Percentiles rank a stretch among this genome's conserved stretches.
Evolutionary conservation across 2,113 vertebrate species (phyloP).

Genomic region (Xenus cinereus): DNA sequence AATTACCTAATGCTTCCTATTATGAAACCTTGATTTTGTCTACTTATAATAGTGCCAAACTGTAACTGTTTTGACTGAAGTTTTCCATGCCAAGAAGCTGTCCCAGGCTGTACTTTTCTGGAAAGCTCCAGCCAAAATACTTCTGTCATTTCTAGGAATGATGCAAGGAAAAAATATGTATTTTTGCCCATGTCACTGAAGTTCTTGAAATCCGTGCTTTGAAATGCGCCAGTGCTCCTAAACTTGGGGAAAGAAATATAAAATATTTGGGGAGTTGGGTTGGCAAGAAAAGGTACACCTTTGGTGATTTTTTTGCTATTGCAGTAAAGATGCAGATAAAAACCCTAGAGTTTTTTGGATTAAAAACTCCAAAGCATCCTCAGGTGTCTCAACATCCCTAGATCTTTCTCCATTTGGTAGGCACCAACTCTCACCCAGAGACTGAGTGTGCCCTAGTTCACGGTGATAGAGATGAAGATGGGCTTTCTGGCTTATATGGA

Average conservation of each 20-base stretch:
- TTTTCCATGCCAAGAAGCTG: conserved; percentile 49
- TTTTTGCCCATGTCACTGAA: not conserved
- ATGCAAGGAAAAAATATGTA: not conserved
- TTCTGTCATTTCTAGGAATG: conserved; percentile 51
- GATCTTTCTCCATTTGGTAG: not conserved
- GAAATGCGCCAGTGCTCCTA: not conserved
- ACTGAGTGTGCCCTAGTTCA: not conserved
- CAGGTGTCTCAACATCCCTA: not conserved
- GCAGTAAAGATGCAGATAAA: not conserved
- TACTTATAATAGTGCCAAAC: conserved; percentile 30
- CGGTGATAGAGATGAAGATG: not conserved
- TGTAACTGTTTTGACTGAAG: conserved; percentile 36
- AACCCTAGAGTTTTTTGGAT: not conserved
- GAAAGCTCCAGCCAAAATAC: not conserved
- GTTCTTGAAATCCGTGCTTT: not conserved
- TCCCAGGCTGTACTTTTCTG: conserved; percentile 38
- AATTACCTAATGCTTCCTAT: conserved; percentile 65
- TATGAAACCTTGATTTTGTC: conserved; percentile 51
- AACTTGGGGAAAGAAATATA: not conserved
- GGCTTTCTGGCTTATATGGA: not conserved
- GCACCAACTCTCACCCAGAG: not conserved
- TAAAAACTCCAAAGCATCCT: not conserved
- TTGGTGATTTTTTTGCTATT: not conserved
- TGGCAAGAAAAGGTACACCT: not conserved
- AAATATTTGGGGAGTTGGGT: not conserved